Conservation (phyloP, 2,797 vertebrate genomes). For the Hoplostethus mediterraneus region DNA sequence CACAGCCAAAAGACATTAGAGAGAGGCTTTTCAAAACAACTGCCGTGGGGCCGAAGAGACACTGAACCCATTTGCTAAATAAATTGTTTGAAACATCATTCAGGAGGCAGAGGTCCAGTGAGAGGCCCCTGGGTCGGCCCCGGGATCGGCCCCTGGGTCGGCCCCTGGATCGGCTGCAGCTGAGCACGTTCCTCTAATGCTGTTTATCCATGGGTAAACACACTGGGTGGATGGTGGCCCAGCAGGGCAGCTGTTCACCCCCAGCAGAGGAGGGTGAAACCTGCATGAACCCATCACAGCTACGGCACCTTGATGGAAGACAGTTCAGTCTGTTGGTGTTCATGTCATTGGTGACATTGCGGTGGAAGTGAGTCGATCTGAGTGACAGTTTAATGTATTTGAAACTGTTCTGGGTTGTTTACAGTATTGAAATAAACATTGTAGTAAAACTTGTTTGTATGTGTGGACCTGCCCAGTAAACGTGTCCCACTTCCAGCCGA, state of each 20-base stretch:
- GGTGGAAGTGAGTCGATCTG: neutral
- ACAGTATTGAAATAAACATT: too few species aligned
- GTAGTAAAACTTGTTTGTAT: too few species aligned
- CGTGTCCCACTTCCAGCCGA: too few species aligned
- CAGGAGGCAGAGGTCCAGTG: slow-evolving; percentile 8
- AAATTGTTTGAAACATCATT: slow-evolving; percentile 60
- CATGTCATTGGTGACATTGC: neutral
- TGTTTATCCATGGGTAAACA: slow-evolving; percentile 78
- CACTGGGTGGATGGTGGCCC: slow-evolving; percentile 39
- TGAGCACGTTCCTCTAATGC: slow-evolving; percentile 41
- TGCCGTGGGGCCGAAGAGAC: slow-evolving; percentile 16
- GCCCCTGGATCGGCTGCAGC: neutral
- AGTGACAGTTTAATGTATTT: neutral
- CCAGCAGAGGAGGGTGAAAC: slow-evolving; percentile 59
- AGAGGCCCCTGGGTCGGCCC: too few species aligned
- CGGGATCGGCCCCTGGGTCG: too few species aligned
- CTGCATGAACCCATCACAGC: slow-evolving; percentile 21
- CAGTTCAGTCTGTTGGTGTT: neutral
- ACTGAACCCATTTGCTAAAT: slow-evolving; percentile 47
- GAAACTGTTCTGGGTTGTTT: too few species aligned
- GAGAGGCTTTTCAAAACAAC: slow-evolving; percentile 22
- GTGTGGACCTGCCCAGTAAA: too few species aligned
- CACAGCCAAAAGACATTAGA: slow-evolving; percentile 9
- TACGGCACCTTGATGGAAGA: neutral
- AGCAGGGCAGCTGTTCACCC: slow-evolving; percentile 69